Conservation (phyloP, 2,113 vertebrate genomes). For the Cephalopholis sonnerati region DNA sequence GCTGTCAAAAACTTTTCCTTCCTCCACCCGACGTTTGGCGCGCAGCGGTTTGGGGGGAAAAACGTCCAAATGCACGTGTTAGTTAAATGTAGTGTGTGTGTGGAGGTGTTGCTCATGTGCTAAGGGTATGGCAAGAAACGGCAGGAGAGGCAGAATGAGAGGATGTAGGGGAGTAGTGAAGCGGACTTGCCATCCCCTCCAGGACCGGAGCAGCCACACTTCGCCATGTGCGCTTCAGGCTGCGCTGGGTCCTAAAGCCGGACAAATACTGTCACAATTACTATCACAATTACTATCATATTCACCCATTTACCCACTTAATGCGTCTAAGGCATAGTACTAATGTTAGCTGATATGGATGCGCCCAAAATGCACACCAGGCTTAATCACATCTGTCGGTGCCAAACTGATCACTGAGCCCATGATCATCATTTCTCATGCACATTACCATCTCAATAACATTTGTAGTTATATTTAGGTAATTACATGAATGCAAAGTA, state of each 20-base stretch:
- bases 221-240: conserved; percentile 74
- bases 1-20: conserved; percentile 77
- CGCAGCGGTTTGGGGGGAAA: neutral
- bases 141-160: conserved; percentile 37
- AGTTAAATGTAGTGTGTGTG: neutral
- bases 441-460: too few species aligned
- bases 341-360: neutral
- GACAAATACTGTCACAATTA: neutral
- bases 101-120: conserved; percentile 19
- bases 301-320: neutral
- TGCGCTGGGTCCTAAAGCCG: conserved; percentile 72
- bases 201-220: conserved; percentile 54
- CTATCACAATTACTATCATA: neutral
- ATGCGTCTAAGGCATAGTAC: neutral
- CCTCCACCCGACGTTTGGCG: neutral
- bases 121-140: conserved; percentile 4
- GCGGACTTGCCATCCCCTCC: conserved; percentile 46
- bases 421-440: too few species aligned
- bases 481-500: too few species aligned
- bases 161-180: conserved; percentile 52
- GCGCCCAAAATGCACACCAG: neutral
- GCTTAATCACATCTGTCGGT: too few species aligned
- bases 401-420: too few species aligned
- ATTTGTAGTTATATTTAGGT: too few species aligned
- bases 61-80: conserved; percentile 14